phyloP scores from a whole-genome alignment of 2,888 invertebrate genomes.

The Timema podura region DNA sequence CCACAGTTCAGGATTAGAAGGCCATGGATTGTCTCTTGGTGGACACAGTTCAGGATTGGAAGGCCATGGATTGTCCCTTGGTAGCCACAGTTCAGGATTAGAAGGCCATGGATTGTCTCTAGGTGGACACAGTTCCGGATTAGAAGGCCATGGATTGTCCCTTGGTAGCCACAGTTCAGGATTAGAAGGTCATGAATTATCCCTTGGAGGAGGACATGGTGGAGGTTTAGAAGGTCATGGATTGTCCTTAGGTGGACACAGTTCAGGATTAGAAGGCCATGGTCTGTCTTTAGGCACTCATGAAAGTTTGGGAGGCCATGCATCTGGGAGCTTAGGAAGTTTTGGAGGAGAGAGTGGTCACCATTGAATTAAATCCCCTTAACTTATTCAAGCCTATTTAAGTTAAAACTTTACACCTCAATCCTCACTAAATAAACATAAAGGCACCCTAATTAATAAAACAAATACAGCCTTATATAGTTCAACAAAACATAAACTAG shows the following conservation, averaged over 20 bases:
- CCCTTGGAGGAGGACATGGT: constrained; percentile 3
- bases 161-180: background rate
- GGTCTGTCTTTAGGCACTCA: background rate
- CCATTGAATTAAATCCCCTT: no score
- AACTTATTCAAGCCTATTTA: no score
- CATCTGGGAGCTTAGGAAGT: no score
- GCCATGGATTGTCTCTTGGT: background rate
- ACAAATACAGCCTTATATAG: no score
- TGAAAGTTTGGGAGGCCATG: no score
- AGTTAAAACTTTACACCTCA: no score
- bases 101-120: background rate
- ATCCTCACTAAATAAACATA: no score
- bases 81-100: background rate
- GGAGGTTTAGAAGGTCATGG: constrained; percentile 18
- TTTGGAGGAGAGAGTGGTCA: no score
- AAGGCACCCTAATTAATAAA: no score
- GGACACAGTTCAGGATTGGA: constrained; percentile 12
- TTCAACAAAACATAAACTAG: no score
- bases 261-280: constrained; percentile 17
- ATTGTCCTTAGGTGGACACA: constrained; percentile 9
- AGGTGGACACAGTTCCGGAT: background rate
- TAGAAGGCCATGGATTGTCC: background rate
- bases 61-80: constrained; percentile 17
- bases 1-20: no score
- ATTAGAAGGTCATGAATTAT: constrained; percentile 12